Evolutionary conservation across 1,140 invertebrate species (phyloP).

Genomic region (Zaprionus vittiger): DNA sequence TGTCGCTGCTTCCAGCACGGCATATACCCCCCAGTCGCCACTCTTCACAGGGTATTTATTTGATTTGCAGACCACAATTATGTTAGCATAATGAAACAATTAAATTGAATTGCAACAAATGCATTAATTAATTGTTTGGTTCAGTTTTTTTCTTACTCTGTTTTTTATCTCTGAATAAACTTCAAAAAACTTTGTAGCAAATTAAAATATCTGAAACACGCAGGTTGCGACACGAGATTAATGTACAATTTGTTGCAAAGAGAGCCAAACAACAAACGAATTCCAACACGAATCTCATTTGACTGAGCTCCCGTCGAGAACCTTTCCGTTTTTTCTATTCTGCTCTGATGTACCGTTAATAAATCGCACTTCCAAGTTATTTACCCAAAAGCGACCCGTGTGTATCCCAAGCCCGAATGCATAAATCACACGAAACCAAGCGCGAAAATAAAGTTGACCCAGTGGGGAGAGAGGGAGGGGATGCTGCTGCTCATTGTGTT

Average conservation of each 20-base stretch:
- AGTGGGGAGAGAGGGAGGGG: background rate
- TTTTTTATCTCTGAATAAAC: background rate
- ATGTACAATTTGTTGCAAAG: slow-evolving; percentile 21
- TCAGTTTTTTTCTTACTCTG: background rate
- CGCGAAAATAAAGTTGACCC: slow-evolving; percentile 35
- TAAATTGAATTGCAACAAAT: slow-evolving; percentile 9
- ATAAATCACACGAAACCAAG: slow-evolving; percentile 67
- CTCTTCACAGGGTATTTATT: background rate
- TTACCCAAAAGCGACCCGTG: slow-evolving; percentile 52
- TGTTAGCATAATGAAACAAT: slow-evolving; percentile 6
- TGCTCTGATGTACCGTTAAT: slow-evolving; percentile 59
- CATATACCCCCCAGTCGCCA: too few relatives aligned
- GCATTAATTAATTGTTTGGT: background rate
- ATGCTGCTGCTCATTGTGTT: slow-evolving; percentile 21
- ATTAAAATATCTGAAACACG: slow-evolving; percentile 20
- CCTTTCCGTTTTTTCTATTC: slow-evolving; percentile 25
- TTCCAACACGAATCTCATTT: slow-evolving; percentile 22
- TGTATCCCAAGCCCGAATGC: slow-evolving; percentile 62
- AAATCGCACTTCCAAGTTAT: slow-evolving; percentile 70
- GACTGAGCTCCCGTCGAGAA: slow-evolving; percentile 26
- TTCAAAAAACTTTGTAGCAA: slow-evolving; percentile 4
- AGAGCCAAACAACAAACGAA: slow-evolving; percentile 11
- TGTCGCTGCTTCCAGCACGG: background rate
- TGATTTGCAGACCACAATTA: slow-evolving; percentile 3
- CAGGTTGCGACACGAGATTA: slow-evolving; percentile 22